Percentiles rank a stretch among this genome's conserved stretches.
phyloP scores from a whole-genome alignment of 1,140 invertebrate species.

The Stenopsyche tienmushanensis region DNA sequence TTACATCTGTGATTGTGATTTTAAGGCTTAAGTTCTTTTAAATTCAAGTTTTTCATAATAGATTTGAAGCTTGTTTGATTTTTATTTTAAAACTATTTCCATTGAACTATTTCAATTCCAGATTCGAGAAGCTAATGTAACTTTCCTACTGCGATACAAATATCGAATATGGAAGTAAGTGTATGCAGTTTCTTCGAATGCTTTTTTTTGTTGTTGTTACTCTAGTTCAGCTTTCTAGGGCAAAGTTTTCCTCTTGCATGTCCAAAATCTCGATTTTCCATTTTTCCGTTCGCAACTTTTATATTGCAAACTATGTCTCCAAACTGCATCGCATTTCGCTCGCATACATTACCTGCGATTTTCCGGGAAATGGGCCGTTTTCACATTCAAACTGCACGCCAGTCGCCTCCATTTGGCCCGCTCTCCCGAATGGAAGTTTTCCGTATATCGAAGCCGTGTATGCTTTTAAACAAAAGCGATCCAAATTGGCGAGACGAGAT shows the following conservation, averaged over 20 bases:
- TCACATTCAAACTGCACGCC: neutral
- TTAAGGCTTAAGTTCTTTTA: no score
- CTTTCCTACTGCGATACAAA: no score
- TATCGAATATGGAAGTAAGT: no score
- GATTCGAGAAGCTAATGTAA: no score
- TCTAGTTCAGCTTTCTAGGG: neutral
- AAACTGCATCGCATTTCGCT: neutral
- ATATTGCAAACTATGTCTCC: conserved; percentile 9
- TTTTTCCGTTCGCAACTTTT: conserved; percentile 5
- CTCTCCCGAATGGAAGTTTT: neutral
- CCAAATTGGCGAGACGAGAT: neutral
- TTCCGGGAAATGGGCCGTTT: neutral
- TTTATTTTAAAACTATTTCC: no score
- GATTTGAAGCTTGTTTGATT: no score
- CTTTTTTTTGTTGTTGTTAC: neutral
- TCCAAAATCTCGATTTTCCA: neutral
- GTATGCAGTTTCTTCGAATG: neutral
- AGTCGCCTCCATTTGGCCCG: neutral
- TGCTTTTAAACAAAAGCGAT: neutral
- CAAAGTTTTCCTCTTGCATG: neutral
- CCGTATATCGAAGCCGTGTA: neutral
- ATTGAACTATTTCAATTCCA: no score
- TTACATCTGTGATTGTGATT: no score
- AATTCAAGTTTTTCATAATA: no score
- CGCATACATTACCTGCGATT: neutral